Base-by-base conservation (phyloP, 2,113 vertebrate species). In the Silurus asotus region DNA sequence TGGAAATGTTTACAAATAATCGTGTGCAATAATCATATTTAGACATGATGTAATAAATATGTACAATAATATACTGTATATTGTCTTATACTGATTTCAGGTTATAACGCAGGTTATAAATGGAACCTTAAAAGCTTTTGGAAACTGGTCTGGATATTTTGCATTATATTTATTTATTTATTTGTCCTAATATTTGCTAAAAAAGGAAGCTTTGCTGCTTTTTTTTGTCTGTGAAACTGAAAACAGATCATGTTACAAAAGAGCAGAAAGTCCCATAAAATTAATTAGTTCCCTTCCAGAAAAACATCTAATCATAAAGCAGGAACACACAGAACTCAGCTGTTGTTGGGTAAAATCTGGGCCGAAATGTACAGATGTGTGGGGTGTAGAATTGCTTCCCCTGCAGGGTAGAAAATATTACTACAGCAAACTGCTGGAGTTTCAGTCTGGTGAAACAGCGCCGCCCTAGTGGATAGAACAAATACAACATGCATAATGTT, bases 231-330 rank as follows among this genome's bases (percentile, higher is more conserved):
- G 56, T 20, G 56, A 59, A 59, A 80, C 14, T 80, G 19, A 59
- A 80, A 59, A 56, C 28, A 80, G 56, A 8, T 45, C 19, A 45
- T 37, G 77, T 59, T 59, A 80, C 74, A 76, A 7, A 55, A 4
- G 11, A 55, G 6, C 48, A 82, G 65, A 56, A 83, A 69, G 20
- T 69, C 81, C 61, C 80, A 0, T 37, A 4, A 8, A 55, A 45
- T 13, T 7, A 51, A 37, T 9, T 25, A 62, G 10, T 65, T 81
- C 79, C 45, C 58, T 49, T 17, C 19, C 37, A 37, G 37, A 23
- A 6, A 64, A 81, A 81, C 58, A 48, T 5, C 79, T 0, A 81
- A 81, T 81, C 79, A 81, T 25, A 64, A n/a, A 81, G 13, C 45
- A 13, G 0, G 13, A 65, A n/a, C 8, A 64, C 59, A 15, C 20